phyloP scores from a whole-genome alignment of 2,113 vertebrate genomes.

The Marcusenius ussheri region DNA sequence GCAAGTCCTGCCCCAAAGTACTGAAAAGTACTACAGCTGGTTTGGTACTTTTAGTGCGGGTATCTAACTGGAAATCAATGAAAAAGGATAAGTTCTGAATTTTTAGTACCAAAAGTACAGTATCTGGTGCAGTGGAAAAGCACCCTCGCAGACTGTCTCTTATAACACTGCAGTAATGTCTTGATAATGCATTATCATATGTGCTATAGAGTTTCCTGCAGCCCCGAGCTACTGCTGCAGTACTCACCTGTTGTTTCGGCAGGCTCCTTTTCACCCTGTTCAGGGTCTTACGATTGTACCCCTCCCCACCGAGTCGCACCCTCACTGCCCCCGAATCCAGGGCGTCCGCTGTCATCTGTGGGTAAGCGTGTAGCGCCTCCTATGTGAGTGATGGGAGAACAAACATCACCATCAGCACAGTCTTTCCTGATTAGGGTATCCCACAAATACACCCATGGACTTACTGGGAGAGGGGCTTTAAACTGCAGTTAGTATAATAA shows the following conservation, averaged over 20 bases:
- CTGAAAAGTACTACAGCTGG: not conserved
- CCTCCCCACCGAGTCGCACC: constrained; percentile 72
- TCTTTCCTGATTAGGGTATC: not conserved
- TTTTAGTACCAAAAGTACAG: not conserved
- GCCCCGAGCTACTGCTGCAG: not conserved
- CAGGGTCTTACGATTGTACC: constrained; percentile 87
- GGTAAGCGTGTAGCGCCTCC: constrained; percentile 76
- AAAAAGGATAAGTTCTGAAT: not conserved
- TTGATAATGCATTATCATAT: not conserved
- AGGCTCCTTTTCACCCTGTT: constrained; percentile 83
- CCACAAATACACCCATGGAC: not conserved
- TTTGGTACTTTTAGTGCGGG: not conserved
- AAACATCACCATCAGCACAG: not conserved
- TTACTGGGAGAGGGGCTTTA: not conserved
- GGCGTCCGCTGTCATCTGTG: constrained; percentile 68
- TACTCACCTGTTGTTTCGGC: constrained; percentile 76
- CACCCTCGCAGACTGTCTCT: not conserved
- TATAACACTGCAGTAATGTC: not conserved
- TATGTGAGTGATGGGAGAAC: constrained; percentile 28
- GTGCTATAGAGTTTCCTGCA: not conserved
- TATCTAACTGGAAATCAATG: not conserved
- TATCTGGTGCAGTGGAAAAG: not conserved
- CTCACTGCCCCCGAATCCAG: constrained; percentile 67
- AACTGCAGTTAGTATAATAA: not conserved
- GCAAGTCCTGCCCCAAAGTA: not conserved